Base-by-base conservation (phyloP, 2,113 vertebrate genomes). In the Cynoglossus semilaevis region DNA sequence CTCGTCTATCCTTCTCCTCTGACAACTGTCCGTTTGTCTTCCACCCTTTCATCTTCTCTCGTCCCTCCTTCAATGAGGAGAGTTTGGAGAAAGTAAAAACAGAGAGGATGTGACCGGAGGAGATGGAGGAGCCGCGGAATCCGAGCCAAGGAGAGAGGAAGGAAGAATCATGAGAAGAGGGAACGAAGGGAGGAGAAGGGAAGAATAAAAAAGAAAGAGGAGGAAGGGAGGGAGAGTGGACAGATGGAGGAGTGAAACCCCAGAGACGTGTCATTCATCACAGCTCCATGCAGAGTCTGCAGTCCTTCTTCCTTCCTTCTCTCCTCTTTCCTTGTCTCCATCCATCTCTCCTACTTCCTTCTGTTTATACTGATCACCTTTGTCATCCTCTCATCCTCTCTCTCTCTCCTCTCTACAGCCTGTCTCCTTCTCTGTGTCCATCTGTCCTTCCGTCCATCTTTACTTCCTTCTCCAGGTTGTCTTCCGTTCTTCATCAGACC, bases 191-290 rank as follows among this genome's bases (percentile, higher is more conserved):
- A 6, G 14, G 58, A 48, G 36, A 48, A 51, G 45, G 1, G 0
- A 41, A 58, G 13, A 10, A 13, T 1, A 15, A 11, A 36, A 51
- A 7, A 15, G 42, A 58, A 49, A 22, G 40, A 51, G 29, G 8
- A 40, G 53, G 16, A 34, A 43, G n/a, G 9, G n/a, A 62, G 49
- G 40, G 8, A 51, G 34, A 55, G 11, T 9, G 8, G 13, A 14
- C 6, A 50, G 59, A 64, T 8, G 40, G 47, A 41, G 0, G 17
- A 15, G 38, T 7, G 54, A 67, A 80, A 57, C 81, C 70, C 74
- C 76, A 73, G 63, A 80, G 67, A 85, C 84, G 83, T 83, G 86
- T 89, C 86, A 89, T 89, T 83, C 85, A 89, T 88, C 86, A 87
- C 86, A 79, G 64, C 76, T 87, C 84, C 87, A 84, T 84, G 77